Conservation (phyloP, 1,140 invertebrate genomes). For the Micrasema longulum region DNA sequence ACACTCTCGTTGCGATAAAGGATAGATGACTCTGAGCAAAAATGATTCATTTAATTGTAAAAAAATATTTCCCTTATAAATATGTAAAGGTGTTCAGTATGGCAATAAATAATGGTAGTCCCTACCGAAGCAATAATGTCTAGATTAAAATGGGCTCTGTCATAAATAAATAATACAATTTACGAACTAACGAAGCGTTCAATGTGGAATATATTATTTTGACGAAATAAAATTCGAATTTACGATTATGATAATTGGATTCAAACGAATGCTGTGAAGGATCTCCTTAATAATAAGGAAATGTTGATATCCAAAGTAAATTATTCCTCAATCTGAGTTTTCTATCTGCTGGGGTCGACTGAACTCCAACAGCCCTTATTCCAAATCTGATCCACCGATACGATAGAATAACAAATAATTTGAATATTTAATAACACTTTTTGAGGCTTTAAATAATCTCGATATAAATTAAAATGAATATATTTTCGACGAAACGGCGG, state of each 20-base stretch:
- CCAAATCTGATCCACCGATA: constrained; percentile 23
- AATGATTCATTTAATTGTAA: too few relatives aligned
- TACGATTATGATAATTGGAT: constrained; percentile 23
- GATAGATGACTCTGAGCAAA: too few relatives aligned
- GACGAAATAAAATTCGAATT: too few relatives aligned
- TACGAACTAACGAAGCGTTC: too few relatives aligned
- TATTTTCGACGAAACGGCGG: constrained; percentile 42
- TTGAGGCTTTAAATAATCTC: constrained; percentile 39
- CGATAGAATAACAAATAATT: constrained; percentile 29
- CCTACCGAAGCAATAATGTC: too few relatives aligned
- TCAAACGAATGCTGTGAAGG: constrained; percentile 3
- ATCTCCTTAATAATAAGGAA: constrained; percentile 2
- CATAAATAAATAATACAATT: too few relatives aligned
- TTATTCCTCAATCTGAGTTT: neutral
- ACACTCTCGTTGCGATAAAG: too few relatives aligned
- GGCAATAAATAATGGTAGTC: too few relatives aligned
- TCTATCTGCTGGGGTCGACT: neutral
- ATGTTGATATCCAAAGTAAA: neutral
- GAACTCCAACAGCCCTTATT: constrained; percentile 23
- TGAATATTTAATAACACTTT: constrained; percentile 41
- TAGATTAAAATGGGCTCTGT: too few relatives aligned
- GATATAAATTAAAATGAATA: constrained; percentile 44
- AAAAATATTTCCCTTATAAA: too few relatives aligned
- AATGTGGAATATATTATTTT: too few relatives aligned
- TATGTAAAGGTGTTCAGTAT: too few relatives aligned